phyloP scores from a whole-genome alignment of 2,888 invertebrate genomes.

The Polyommatus icarus region DNA sequence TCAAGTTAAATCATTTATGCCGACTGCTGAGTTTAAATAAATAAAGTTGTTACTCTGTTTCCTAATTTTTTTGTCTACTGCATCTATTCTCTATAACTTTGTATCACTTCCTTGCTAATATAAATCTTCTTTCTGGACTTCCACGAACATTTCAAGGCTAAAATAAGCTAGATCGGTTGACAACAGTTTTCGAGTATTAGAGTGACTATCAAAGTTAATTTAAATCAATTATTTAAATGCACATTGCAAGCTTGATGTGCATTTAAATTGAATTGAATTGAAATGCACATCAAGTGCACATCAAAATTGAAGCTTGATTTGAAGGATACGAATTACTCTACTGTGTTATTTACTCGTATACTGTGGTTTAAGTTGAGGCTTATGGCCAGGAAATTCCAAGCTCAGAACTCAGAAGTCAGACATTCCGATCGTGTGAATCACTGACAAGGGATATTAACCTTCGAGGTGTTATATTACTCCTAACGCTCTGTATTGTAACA shows the following conservation, averaged over 20 bases:
- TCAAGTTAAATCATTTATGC: neutral
- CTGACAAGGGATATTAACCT: neutral
- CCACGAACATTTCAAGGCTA: too few relatives aligned
- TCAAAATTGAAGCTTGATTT: too few relatives aligned
- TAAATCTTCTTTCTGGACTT: too few relatives aligned
- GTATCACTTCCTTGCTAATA: too few relatives aligned
- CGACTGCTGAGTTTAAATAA: neutral
- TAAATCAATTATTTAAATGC: too few relatives aligned
- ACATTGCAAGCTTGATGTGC: too few relatives aligned
- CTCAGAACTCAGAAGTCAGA: neutral
- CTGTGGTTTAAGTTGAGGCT: neutral
- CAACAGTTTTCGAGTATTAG: too few relatives aligned
- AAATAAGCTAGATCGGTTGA: too few relatives aligned
- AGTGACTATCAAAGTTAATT: too few relatives aligned
- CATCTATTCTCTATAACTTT: too few relatives aligned
- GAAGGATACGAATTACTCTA: neutral
- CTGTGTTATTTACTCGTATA: neutral
- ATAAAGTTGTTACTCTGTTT: neutral
- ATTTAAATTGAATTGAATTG: too few relatives aligned
- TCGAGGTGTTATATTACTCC: neutral
- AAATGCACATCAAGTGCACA: too few relatives aligned
- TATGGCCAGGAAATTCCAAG: neutral
- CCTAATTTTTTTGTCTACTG: neutral
- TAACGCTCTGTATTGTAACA: neutral
- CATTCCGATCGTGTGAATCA: slow-evolving; percentile 26